Conservation (phyloP, 2,888 invertebrate genomes). For the Galeruca laticollis region DNA sequence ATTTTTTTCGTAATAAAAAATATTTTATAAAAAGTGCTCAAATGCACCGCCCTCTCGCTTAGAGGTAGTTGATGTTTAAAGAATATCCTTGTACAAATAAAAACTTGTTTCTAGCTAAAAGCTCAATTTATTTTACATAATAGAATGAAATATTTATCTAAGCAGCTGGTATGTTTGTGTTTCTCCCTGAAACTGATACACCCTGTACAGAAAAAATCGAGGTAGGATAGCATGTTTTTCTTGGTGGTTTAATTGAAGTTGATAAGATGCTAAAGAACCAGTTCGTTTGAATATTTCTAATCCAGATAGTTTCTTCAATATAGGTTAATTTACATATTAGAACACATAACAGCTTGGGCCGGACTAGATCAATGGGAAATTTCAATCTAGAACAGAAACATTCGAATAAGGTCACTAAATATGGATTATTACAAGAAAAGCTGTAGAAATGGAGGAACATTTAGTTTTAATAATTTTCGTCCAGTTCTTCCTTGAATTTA, state of each 20-base stretch:
- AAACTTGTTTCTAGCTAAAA: no score
- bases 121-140: no score
- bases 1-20: no score
- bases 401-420: constrained; percentile 9
- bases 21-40: no score
- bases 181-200: constrained; percentile 11
- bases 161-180: neutral
- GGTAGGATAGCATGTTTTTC: constrained; percentile 43
- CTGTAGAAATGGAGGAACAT: no score
- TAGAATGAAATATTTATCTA: no score
- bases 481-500: no score
- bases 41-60: no score
- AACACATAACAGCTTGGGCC: constrained; percentile 46
- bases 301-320: constrained; percentile 51
- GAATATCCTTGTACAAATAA: no score
- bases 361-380: constrained; percentile 46
- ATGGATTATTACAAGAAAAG: no score
- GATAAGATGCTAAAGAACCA: constrained; percentile 50
- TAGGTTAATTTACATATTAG: constrained; percentile 53
- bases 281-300: constrained; percentile 53
- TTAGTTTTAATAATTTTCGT: no score
- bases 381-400: constrained; percentile 40
- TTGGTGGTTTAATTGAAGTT: constrained; percentile 49
- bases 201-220: constrained; percentile 37
- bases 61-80: no score